Conservation (phyloP, 2,888 invertebrate species). For the Osmoderma eremita region DNA sequence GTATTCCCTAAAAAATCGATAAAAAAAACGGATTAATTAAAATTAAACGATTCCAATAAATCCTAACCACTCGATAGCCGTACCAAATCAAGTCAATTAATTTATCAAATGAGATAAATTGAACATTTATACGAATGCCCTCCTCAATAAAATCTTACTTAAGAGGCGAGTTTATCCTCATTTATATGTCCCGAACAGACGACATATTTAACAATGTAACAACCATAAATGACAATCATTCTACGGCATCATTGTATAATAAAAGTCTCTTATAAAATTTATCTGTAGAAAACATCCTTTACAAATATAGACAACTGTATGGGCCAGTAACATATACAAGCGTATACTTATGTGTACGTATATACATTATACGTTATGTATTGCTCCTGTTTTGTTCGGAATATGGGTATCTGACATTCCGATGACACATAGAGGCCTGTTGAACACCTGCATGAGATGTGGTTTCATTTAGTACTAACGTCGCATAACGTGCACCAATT, state of each 20-base stretch:
- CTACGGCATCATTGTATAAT: slow-evolving; percentile 47
- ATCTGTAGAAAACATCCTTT: slow-evolving; percentile 34
- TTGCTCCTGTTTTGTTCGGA: slow-evolving; percentile 34
- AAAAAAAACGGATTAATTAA: slow-evolving; percentile 32
- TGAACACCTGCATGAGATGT: slow-evolving; percentile 42
- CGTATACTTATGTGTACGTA: slow-evolving; percentile 18
- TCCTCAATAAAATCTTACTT: slow-evolving; percentile 35
- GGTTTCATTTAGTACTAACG: slow-evolving; percentile 36
- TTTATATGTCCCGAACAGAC: slow-evolving; percentile 40
- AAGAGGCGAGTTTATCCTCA: slow-evolving; percentile 33
- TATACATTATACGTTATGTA: slow-evolving; percentile 13
- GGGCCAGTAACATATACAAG: too few relatives aligned
- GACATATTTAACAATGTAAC: slow-evolving; percentile 43
- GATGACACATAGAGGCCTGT: slow-evolving; percentile 38
- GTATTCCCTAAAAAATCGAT: slow-evolving; percentile 3
- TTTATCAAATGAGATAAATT: slow-evolving; percentile 37
- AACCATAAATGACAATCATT: slow-evolving; percentile 50
- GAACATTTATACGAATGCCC: slow-evolving; percentile 29
- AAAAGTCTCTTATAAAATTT: slow-evolving; percentile 47
- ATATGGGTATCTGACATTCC: slow-evolving; percentile 42
- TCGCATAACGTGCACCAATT: slow-evolving; percentile 41
- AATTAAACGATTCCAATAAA: slow-evolving; percentile 33
- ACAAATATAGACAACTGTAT: slow-evolving; percentile 5
- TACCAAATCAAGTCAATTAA: slow-evolving; percentile 33
- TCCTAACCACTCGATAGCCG: slow-evolving; percentile 27